Base-by-base conservation (phyloP, 2,113 vertebrate genomes). In the Loxodonta africana region DNA sequence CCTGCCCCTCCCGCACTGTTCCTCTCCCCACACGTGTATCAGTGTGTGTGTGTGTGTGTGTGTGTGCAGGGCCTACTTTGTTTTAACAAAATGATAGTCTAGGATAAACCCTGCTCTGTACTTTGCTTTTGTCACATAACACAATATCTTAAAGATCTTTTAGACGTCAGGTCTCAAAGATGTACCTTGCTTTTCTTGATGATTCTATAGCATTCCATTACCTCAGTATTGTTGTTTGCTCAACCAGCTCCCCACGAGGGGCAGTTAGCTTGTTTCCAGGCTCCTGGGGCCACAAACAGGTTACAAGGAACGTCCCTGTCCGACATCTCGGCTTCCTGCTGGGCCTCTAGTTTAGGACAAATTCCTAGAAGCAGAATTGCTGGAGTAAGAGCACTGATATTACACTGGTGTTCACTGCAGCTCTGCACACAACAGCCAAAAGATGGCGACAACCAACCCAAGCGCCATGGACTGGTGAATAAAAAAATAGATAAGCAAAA, bases 211-310 rank as follows among this genome's bases (percentile, higher is more conserved):
- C 3, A 30, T 17, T 37, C n/a, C 18, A 21, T 37, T 21, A 20
- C n/a, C 71, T 73, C 15, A n/a, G 14, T 18, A 4, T 8, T 37
- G n/a, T 37, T 37, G 17, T 20, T 8, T 20, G 15, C 41, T 37
- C 41, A 73, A 73, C 33, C n/a, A 8, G n/a, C 33, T 73, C 71
- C n/a, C n/a, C 71, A 73, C 17, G 17, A 73, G n/a, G 71, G 53
- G 20, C 1, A 0, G 14, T 23, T 3, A 11, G 28, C 65, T 12
- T 9, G 15, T 17, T 41, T 12, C 81, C 60, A 53, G 23, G 37
- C 28, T 71, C 62, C 63, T 5, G 26, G 28, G 1, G 2, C 41
- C 25, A 0, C 18, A 14, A 33, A 17, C 17, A 4, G 26, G 1
- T 51, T 46, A 30, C 20, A 1, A 12, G 7, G 26, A 57, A 23